These are phyloP conservation scores for Chironomus tepperi DNA, from an alignment of 1,140 invertebrate genomes.

Conservation along the genomic window DNA sequence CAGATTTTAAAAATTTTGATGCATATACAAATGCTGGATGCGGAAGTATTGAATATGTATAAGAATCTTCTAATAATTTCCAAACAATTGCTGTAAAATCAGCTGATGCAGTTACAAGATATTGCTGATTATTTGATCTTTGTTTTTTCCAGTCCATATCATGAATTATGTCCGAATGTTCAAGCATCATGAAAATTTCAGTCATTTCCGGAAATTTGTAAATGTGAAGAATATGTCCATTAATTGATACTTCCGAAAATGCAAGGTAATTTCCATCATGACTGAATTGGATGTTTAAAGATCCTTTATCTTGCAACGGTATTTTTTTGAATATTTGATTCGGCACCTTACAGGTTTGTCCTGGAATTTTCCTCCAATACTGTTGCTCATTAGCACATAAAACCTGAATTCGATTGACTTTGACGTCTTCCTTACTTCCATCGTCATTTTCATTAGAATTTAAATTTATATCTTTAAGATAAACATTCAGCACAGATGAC, in stretches of 20 bases:
- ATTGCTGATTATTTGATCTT: not conserved
- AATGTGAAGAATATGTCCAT: not conserved
- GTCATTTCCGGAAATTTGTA: conserved; percentile 12
- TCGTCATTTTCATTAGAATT: not conserved
- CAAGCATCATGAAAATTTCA: not conserved
- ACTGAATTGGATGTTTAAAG: not conserved
- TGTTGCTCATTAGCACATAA: not conserved
- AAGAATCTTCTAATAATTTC: not conserved
- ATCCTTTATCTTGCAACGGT: not conserved
- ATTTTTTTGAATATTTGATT: not conserved
- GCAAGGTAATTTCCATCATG: conserved; percentile 6
- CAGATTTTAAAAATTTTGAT: not conserved
- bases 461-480: not conserved
- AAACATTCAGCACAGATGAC: not conserved
- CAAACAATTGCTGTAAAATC: not conserved
- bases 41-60: not conserved
- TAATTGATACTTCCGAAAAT: not conserved
- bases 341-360: not conserved
- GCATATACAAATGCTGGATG: conserved; percentile 18
- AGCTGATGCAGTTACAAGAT: not conserved
- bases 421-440: not conserved
- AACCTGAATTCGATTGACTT: not conserved
- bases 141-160: not conserved
- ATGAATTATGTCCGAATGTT: not conserved
- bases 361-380: not conserved